phyloP scores from a whole-genome alignment of 2,888 invertebrate species.

The Drosophila falleni region DNA sequence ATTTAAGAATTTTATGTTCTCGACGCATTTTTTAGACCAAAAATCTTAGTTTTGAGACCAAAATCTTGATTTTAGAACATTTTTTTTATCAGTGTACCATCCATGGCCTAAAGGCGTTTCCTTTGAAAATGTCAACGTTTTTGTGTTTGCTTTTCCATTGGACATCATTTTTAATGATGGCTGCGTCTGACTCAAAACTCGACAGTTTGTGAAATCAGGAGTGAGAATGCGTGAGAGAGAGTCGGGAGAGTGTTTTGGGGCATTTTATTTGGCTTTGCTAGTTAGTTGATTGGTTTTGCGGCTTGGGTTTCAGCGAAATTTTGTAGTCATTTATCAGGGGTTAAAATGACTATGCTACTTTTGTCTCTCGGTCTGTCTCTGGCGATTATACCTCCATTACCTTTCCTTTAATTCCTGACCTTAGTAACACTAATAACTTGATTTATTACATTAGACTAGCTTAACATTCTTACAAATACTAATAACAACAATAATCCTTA shows the following conservation, averaged over 20 bases:
- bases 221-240: background rate
- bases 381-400: slow-evolving; percentile 2
- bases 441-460: no score
- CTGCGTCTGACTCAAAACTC: slow-evolving; percentile 4
- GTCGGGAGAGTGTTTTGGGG: background rate
- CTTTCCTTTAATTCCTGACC: no score
- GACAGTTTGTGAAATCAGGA: background rate
- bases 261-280: slow-evolving; percentile 10
- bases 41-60: no score
- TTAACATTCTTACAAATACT: no score
- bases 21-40: no score
- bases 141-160: slow-evolving; percentile 55
- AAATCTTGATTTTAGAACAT: no score
- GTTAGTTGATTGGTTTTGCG: slow-evolving; percentile 67
- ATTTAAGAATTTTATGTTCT: no score
- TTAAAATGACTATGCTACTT: slow-evolving; percentile 17
- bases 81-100: no score
- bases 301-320: slow-evolving; percentile 33
- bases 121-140: slow-evolving; percentile 48
- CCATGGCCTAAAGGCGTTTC: slow-evolving; percentile 48
- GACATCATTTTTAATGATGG: slow-evolving; percentile 67
- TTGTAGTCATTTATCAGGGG: slow-evolving; percentile 39
- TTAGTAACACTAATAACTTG: no score
- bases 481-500: no score
- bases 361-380: background rate